Conservation (phyloP, 2,888 invertebrate species). For the Diadegma fenestrale region DNA sequence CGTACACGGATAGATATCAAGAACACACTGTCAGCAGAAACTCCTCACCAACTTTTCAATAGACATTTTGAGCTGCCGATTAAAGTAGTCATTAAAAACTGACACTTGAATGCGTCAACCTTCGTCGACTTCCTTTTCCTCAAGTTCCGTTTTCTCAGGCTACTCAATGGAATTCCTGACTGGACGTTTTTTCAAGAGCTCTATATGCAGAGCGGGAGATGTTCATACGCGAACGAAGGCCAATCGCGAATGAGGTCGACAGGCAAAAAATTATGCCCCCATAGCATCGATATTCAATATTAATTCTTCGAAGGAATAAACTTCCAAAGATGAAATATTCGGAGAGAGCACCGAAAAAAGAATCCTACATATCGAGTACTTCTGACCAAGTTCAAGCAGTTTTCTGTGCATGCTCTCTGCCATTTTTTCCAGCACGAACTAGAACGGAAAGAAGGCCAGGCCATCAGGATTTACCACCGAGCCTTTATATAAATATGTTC, state of each 20-base stretch:
- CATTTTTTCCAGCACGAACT: slow-evolving; percentile 20
- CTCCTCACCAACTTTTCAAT: not conserved
- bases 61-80: not conserved
- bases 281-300: slow-evolving; percentile 54
- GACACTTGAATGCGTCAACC: not conserved
- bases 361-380: not conserved
- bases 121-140: slow-evolving; percentile 4
- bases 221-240: slow-evolving; percentile 22
- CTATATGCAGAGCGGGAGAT: not conserved
- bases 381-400: slow-evolving; percentile 19
- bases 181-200: not conserved
- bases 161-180: not conserved
- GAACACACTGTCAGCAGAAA: not conserved
- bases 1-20: slow-evolving; percentile 22
- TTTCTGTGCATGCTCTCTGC: slow-evolving; percentile 33
- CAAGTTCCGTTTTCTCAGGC: not conserved
- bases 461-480: slow-evolving; percentile 80
- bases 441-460: slow-evolving; percentile 69
- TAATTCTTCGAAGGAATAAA: slow-evolving; percentile 53
- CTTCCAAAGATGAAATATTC: slow-evolving; percentile 3
- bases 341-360: not conserved
- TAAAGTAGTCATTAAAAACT: not conserved
- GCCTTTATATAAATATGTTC: slow-evolving; percentile 30
- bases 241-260: slow-evolving; percentile 51
- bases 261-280: slow-evolving; percentile 6